These are phyloP conservation scores for Eidolon dupreanum DNA, from an alignment of 2,797 vertebrate species.

Conservation along the genomic window DNA sequence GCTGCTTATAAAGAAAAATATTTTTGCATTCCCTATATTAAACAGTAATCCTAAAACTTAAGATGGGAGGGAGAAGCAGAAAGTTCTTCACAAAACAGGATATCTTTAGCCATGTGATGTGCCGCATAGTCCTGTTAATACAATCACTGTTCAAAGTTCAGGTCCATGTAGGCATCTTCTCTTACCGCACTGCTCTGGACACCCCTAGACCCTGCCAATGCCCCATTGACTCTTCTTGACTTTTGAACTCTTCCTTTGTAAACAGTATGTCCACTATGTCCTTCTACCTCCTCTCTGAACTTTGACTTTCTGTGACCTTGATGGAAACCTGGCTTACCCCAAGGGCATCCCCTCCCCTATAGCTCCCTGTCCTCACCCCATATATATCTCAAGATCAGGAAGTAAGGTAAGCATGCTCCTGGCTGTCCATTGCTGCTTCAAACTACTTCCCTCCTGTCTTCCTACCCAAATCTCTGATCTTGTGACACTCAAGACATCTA, in stretches of 20 bases:
- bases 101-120: background rate
- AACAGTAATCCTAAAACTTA: slow-evolving; percentile 12
- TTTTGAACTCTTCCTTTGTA: background rate
- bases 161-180: background rate
- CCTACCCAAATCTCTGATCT: background rate
- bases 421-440: background rate
- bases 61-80: background rate
- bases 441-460: background rate
- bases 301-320: background rate
- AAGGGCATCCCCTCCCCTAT: background rate
- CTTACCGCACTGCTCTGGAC: background rate
- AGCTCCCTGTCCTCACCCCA: background rate
- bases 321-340: background rate
- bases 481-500: background rate
- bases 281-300: background rate
- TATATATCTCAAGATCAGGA: background rate
- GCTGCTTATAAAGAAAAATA: background rate
- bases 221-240: too few relatives aligned
- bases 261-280: background rate
- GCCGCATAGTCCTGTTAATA: background rate
- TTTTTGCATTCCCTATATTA: background rate
- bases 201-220: background rate
- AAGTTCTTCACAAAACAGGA: background rate
- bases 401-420: background rate
- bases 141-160: background rate